phyloP scores from a whole-genome alignment of 2,113 vertebrate genomes.

The Electrona antarctica region DNA sequence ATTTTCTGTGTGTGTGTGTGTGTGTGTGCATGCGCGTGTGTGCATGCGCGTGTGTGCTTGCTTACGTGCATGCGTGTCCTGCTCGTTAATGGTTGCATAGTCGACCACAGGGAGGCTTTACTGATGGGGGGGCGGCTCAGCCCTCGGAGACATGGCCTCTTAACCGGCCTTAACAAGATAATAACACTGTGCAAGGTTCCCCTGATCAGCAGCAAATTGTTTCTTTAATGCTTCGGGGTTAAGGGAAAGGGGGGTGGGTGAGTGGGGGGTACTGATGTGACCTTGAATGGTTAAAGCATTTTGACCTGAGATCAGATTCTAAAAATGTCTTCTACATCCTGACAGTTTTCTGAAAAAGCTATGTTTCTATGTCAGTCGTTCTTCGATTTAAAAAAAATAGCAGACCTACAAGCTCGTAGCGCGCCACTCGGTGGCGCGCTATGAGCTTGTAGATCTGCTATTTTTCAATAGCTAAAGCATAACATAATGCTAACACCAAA shows the following conservation, averaged over 20 bases:
- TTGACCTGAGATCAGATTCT: no score
- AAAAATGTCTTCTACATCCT: no score
- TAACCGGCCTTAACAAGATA: constrained; percentile 63
- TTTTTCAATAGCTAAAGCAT: no score
- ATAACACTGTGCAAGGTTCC: constrained; percentile 45
- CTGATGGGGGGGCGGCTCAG: constrained; percentile 41
- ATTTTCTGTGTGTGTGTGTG: constrained; percentile 12
- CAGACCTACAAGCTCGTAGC: no score
- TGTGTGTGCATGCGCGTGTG: background rate
- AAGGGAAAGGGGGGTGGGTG: background rate
- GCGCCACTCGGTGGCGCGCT: no score
- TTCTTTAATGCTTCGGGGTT: constrained; percentile 37
- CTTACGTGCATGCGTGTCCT: constrained; percentile 4
- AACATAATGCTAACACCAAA: no score
- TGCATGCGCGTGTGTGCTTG: background rate
- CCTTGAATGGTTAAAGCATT: constrained; percentile 47
- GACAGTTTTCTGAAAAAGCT: no score
- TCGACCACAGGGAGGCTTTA: constrained; percentile 51
- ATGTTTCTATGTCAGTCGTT: no score
- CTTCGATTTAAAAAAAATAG: no score
- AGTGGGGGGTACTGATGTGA: constrained; percentile 33
- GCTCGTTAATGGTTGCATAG: constrained; percentile 43
- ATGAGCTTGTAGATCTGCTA: no score
- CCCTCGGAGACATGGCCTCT: constrained; percentile 57
- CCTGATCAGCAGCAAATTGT: constrained; percentile 59